Base-by-base conservation (phyloP, 2,888 invertebrate species). In the Eupithecia tripunctaria region DNA sequence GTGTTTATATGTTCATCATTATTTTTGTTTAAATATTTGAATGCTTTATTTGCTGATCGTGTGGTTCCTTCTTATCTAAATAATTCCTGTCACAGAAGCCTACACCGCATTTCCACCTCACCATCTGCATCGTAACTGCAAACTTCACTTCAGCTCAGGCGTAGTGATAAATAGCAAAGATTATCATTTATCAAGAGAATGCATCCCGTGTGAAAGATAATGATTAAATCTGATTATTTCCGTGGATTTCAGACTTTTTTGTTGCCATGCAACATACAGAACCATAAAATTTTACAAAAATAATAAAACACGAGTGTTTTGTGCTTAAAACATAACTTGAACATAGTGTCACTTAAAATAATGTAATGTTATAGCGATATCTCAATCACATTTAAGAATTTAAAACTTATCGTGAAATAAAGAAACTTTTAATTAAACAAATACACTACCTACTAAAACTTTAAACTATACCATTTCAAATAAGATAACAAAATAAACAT, bases 91-190 rank as follows among this genome's bases (percentile, higher is more conserved):
- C 47, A 68, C 64, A 63, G 7, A 38, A 64, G 68, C 25, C 64
- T 59, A 65, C 64, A 72, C 64, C 47, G 60, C 64, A 72, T 38
- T 73, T 70, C 56, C 10, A 29, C 56, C 25, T 51, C 41, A 51
- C 66, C 66, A 63, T 70, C 69, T 63, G 66, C 67, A 70, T 68
- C 68, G 27, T 32, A 69, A 67, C 73, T 70, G 66, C 69, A 67
- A 70, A 73, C 51, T 67, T 67, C 70, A 70, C 70, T 73, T 68
- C 65, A 36, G 38, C 65, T 66, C 38, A 25, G 43, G 27, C 27
- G 4, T 29, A 27, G 60, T 62, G 66, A 73, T 70, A 73, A 73
- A 73, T 63, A 36, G 66, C 14, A 15, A 32, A 69, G 66, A 64
- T 63, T 63, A 32, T 29, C 14, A 70, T 73, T 72, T 63, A 62